phyloP scores from a whole-genome alignment of 1,140 invertebrate genomes.

The Paralvinella palmiformis region DNA sequence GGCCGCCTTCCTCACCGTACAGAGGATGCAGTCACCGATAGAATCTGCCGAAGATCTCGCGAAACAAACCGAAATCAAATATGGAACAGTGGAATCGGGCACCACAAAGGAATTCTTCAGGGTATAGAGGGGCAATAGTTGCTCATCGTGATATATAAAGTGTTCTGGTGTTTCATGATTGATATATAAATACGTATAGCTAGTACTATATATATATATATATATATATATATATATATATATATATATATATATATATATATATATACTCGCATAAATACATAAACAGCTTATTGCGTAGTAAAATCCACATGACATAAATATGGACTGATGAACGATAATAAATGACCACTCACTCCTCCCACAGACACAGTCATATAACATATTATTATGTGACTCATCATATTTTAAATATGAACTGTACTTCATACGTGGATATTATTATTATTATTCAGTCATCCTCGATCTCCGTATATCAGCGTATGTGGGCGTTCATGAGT shows the following conservation, averaged over 20 bases:
- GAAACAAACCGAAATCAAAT: conserved; percentile 32
- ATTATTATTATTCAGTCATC: conserved; percentile 61
- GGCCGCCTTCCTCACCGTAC: conserved; percentile 47
- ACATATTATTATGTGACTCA: too few species aligned
- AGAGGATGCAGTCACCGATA: conserved; percentile 44
- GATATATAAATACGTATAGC: background rate
- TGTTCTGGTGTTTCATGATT: background rate
- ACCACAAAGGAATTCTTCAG: conserved; percentile 86
- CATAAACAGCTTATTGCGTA: too few species aligned
- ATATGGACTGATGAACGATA: too few species aligned
- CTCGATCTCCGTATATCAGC: conserved; percentile 58
- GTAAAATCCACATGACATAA: too few species aligned
- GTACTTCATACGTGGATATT: too few species aligned
- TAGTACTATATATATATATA: too few species aligned
- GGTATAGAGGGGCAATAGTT: background rate
- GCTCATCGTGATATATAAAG: background rate
- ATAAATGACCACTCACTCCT: too few species aligned
- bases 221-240: too few species aligned
- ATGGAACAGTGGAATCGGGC: conserved; percentile 60
- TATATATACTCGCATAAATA: too few species aligned
- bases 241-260: too few species aligned
- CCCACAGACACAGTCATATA: too few species aligned
- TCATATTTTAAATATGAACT: too few species aligned
- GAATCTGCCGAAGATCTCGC: conserved; percentile 45
- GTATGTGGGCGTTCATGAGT: conserved; percentile 58